Base-by-base conservation (phyloP, 2,113 vertebrate genomes). In the Sphyrna mokarran region DNA sequence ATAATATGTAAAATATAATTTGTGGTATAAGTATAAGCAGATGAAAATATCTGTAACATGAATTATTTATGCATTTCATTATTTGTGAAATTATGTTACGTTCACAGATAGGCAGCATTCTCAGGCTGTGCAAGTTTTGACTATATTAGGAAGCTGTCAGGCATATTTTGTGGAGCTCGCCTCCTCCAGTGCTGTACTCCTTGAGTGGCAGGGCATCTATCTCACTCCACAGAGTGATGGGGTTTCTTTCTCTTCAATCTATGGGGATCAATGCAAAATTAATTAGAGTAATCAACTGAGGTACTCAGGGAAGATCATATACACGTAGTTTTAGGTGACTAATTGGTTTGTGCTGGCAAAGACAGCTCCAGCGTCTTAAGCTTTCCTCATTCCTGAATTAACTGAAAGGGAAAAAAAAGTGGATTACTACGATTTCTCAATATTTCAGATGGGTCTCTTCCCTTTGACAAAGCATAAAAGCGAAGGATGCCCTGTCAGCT, bases 281-380 rank as follows among this genome's bases (percentile, higher is more conserved):
- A 98, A 98, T 98, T 98, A 98, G 97, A 98, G 97, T 97, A 97
- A 97, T 98, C 97, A 98, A 97, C 97, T 97, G 96, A 95, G 97
- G 97, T 96, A 96, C 96, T 97, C 96, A 96, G 95, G 58, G 83
- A 97, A 97, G 96, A 97, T 97, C 97, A 96, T 97, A 96, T 97
- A 97, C 96, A 96, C 96, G 95, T 97, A 97, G 96, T 97, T 97
- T 97, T 96, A 96, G 97, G 97, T 97, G 97, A 97, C 97, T 97
- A 98, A 98, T 97, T 97, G 97, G 97, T 97, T 96, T 97, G 97
- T 97, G 97, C 97, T 97, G 97, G 97, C 97, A 97, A 97, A 96
- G 97, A 97, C 96, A 96, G 97, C 97, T 97, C 97, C 96, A n/a
- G 96, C 96, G 97, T 97, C 97, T 97, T 96, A 96, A 95, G 68